Evolutionary conservation across 2,113 vertebrate genomes (phyloP).

Genomic region (Oxyruncus cristatus): DNA sequence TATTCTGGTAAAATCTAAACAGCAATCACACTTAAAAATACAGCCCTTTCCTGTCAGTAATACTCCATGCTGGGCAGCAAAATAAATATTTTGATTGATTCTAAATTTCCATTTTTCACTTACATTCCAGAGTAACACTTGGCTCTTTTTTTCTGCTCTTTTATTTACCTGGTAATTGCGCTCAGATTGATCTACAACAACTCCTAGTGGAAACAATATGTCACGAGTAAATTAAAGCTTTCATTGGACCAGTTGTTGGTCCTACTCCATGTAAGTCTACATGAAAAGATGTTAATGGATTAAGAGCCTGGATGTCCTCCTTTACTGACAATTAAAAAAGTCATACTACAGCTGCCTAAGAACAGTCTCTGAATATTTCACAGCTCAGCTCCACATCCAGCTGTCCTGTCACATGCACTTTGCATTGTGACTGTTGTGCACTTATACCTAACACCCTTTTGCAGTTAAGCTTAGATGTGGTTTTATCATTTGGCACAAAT

Average conservation of each 20-base stretch:
- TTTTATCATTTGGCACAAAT: constrained; percentile 3
- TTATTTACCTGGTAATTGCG: constrained; percentile 49
- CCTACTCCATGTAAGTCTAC: neutral
- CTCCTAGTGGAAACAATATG: constrained; percentile 24
- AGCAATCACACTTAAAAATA: constrained; percentile 11
- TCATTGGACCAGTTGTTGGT: neutral
- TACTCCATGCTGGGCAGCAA: neutral
- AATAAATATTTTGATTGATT: constrained; percentile 39
- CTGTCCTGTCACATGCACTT: neutral
- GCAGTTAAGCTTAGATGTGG: neutral
- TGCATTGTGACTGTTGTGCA: neutral
- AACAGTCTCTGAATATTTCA: neutral
- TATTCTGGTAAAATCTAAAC: constrained; percentile 4
- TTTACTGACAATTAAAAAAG: neutral
- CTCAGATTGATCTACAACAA: constrained; percentile 26
- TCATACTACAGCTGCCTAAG: neutral
- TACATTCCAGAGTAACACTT: neutral
- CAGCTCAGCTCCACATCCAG: neutral
- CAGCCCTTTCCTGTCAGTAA: neutral
- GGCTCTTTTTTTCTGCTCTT: neutral
- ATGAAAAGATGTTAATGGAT: constrained; percentile 1
- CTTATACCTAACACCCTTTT: neutral
- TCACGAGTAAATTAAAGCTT: constrained; percentile 54
- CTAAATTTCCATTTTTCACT: constrained; percentile 7
- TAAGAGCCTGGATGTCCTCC: neutral